Evolutionary conservation across 2,113 vertebrate genomes (phyloP).

Genomic region (Cisticola juncidis): DNA sequence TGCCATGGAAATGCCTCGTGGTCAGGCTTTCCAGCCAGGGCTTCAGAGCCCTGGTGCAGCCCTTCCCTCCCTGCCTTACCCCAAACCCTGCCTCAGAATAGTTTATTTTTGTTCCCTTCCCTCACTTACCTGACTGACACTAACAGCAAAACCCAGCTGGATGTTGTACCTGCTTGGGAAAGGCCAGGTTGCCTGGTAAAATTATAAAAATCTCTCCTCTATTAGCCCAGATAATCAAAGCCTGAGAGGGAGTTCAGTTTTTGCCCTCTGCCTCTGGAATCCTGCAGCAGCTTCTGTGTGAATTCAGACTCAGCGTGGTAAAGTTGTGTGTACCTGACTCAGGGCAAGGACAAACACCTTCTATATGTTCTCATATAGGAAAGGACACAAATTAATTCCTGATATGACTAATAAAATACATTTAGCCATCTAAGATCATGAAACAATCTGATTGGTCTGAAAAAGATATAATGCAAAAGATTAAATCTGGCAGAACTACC

Average conservation of each 20-base stretch:
- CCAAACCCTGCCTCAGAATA: neutral
- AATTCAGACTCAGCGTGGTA: neutral
- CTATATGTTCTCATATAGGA: neutral
- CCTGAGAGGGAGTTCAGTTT: neutral
- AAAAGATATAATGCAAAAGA: neutral
- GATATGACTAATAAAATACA: too few relatives aligned
- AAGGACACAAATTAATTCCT: neutral
- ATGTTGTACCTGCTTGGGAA: neutral
- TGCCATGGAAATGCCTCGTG: neutral
- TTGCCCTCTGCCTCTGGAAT: neutral
- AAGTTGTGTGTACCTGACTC: neutral
- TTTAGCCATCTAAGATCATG: neutral
- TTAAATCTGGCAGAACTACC: neutral
- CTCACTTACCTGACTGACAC: neutral
- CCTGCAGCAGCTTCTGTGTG: neutral
- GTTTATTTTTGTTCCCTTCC: neutral
- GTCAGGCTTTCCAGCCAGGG: neutral
- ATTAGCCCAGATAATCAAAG: neutral
- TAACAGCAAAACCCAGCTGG: neutral
- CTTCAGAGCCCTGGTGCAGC: neutral
- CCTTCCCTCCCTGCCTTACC: neutral
- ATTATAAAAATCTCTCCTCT: neutral
- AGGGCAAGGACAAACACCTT: neutral
- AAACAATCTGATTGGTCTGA: neutral
- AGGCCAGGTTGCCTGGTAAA: neutral